These are phyloP conservation scores for Nerophis lumbriciformis DNA, from an alignment of 2,113 vertebrate genomes.

Conservation along the genomic window DNA sequence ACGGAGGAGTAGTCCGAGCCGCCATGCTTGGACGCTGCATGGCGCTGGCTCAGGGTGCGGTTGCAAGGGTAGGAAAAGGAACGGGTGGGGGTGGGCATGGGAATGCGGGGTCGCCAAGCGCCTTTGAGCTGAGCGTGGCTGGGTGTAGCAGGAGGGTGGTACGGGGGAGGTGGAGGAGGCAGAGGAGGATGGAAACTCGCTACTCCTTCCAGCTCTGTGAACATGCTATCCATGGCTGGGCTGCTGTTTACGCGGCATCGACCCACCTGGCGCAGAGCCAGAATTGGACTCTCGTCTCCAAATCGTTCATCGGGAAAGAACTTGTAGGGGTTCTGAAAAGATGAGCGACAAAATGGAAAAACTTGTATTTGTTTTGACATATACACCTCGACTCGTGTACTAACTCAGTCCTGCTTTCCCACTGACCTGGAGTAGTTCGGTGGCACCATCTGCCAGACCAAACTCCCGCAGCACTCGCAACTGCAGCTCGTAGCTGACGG, in stretches of 20 bases:
- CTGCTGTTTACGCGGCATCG: slow-evolving; percentile 92
- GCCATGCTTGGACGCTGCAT: slow-evolving; percentile 74
- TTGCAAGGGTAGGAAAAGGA: slow-evolving; percentile 97
- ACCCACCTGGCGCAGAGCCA: slow-evolving; percentile 85
- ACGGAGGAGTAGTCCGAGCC: slow-evolving; percentile 79
- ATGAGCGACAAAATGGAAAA: neutral
- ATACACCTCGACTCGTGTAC: neutral
- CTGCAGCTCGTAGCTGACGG: slow-evolving; percentile 95
- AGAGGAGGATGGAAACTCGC: slow-evolving; percentile 91
- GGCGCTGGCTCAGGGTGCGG: slow-evolving; percentile 83
- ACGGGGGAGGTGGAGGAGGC: slow-evolving; percentile 91
- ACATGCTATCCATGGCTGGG: slow-evolving; percentile 90
- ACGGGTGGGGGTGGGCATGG: slow-evolving; percentile 86
- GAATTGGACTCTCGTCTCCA: slow-evolving; percentile 93
- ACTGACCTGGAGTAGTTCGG: slow-evolving; percentile 90
- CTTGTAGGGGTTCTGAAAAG: slow-evolving; percentile 89
- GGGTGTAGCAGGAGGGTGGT: slow-evolving; percentile 86
- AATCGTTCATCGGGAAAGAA: slow-evolving; percentile 98
- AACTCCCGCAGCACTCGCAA: slow-evolving; percentile 93
- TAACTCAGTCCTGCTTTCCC: neutral
- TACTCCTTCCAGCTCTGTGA: slow-evolving; percentile 92
- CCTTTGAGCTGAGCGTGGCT: slow-evolving; percentile 86
- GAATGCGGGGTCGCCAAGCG: slow-evolving; percentile 87
- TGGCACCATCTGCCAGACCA: slow-evolving; percentile 86
- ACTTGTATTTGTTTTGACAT: neutral